A percentile compares a stretch with the other conserved stretches of the same genome.
phyloP scores from a whole-genome alignment of 2,113 vertebrate genomes.

The Collichthys lucidus region DNA sequence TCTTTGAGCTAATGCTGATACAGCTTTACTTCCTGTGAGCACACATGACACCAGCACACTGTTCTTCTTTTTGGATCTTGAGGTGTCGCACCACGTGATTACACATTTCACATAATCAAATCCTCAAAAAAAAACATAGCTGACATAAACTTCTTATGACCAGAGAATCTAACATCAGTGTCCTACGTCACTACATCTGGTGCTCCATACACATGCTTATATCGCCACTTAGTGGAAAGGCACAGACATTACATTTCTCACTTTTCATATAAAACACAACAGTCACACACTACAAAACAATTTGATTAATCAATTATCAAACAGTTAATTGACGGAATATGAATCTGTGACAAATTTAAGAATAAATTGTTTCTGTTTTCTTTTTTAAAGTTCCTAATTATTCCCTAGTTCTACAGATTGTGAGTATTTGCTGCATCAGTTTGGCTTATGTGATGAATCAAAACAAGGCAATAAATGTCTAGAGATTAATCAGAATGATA shows the following conservation, averaged over 20 bases:
- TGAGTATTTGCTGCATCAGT: background rate
- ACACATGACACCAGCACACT: background rate
- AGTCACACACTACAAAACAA: background rate
- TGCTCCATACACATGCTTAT: background rate
- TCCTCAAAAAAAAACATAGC: conserved; percentile 3
- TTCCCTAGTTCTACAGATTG: background rate
- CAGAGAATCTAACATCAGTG: background rate
- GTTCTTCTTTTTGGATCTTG: background rate
- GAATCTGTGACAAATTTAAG: background rate
- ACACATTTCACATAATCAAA: background rate
- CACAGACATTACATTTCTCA: background rate
- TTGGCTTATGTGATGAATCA: background rate
- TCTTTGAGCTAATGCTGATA: background rate
- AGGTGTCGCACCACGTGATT: background rate
- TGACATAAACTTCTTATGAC: background rate
- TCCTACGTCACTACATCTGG: rapidly evolving
- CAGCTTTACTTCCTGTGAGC: conserved; percentile 14
- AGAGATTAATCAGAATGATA: background rate
- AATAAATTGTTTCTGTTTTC: background rate
- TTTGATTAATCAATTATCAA: background rate
- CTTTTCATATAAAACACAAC: background rate
- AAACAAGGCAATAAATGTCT: background rate
- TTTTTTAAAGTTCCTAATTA: background rate
- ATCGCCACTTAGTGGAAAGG: conserved; percentile 58
- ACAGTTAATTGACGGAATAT: background rate